A percentile compares a stretch with the other conserved stretches of the same genome.
Evolutionary conservation across 2,888 invertebrate species (phyloP).

Genomic region (Lycocerus yunnanus): DNA sequence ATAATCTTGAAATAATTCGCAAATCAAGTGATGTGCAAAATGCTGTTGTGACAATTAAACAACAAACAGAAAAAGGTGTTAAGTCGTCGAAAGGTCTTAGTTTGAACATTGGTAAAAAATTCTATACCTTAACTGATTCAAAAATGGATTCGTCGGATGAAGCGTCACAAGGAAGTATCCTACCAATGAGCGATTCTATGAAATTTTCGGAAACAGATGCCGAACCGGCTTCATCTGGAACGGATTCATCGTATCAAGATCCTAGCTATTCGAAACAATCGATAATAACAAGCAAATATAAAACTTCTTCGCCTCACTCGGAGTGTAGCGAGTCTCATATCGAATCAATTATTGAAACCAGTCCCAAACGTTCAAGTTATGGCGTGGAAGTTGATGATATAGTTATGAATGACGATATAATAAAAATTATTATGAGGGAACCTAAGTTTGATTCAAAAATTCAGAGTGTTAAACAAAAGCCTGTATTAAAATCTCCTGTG

Average conservation of each 20-base stretch:
- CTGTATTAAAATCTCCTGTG: neutral
- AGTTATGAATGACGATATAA: conserved; percentile 54
- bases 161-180: conserved; percentile 37
- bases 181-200: conserved; percentile 41
- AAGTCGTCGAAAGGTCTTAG: neutral
- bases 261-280: conserved; percentile 38
- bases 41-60: neutral
- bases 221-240: conserved; percentile 50
- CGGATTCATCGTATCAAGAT: conserved; percentile 45
- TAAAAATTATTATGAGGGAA: conserved; percentile 53
- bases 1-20: neutral
- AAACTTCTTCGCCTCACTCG: conserved; percentile 42
- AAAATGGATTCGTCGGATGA: conserved; percentile 34
- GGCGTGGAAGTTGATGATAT: conserved; percentile 46
- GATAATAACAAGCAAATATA: conserved; percentile 27
- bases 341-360: conserved; percentile 43
- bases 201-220: conserved; percentile 48
- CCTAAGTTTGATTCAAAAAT: conserved; percentile 29
- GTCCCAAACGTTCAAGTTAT: conserved; percentile 13
- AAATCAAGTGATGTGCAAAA: neutral
- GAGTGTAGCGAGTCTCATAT: conserved; percentile 46
- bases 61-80: neutral
- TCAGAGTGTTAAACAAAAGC: neutral
- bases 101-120: neutral
- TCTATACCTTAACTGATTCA: neutral